Conservation (phyloP, 2,797 vertebrate genomes). For the Trachurus trachurus region DNA sequence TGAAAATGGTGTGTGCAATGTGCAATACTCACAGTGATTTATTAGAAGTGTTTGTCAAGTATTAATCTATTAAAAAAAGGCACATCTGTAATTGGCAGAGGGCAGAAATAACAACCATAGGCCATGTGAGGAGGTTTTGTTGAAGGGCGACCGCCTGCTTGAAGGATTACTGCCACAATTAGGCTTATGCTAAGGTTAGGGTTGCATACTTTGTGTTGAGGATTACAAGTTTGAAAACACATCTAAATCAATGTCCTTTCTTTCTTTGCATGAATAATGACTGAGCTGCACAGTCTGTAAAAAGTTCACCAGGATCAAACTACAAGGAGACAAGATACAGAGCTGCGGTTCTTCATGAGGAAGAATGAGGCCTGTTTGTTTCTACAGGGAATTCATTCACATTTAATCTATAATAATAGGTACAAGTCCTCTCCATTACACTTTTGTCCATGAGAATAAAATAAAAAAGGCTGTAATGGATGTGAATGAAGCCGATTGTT, state of each 20-base stretch:
- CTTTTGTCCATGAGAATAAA: conserved; percentile 30
- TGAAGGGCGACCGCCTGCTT: conserved; percentile 46
- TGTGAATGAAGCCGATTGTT: conserved; percentile 39
- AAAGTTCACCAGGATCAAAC: conserved; percentile 1
- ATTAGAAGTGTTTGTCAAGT: conserved; percentile 17
- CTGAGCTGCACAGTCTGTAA: not conserved
- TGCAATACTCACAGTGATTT: not conserved
- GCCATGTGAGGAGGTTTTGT: conserved; percentile 56
- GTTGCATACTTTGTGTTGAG: conserved; percentile 55
- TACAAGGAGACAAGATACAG: not conserved
- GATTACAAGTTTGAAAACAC: conserved; percentile 54
- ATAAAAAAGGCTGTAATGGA: conserved; percentile 20
- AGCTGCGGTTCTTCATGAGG: conserved; percentile 1
- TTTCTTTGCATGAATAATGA: conserved; percentile 26
- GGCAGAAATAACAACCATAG: conserved; percentile 26
- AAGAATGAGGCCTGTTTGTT: conserved; percentile 17
- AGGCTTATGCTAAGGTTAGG: conserved; percentile 46
- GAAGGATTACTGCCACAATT: conserved; percentile 57
- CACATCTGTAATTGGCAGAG: not conserved
- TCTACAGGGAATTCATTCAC: conserved; percentile 10
- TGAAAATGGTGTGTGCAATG: not conserved
- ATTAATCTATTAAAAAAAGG: not conserved
- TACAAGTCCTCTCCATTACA: conserved; percentile 9
- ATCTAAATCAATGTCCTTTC: conserved; percentile 37
- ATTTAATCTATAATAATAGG: conserved; percentile 22